Evolutionary conservation across 2,888 invertebrate species (phyloP).

Genomic region (Papilio elwesi): DNA sequence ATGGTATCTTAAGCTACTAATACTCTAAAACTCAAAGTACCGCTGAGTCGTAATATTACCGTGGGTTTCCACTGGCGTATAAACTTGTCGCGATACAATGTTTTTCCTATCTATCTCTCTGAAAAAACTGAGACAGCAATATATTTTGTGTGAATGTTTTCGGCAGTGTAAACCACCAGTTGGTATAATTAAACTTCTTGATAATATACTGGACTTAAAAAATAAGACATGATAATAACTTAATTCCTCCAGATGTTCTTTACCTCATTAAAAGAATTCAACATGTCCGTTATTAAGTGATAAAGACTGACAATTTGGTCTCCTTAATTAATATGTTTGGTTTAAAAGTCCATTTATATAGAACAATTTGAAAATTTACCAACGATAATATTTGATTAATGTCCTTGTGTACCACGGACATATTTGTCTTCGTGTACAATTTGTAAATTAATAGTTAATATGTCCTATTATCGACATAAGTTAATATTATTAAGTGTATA

Average conservation of each 20-base stretch:
- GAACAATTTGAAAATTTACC: not conserved
- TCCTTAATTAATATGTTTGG: not conserved
- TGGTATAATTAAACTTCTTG: not conserved
- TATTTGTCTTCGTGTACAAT: slow-evolving; percentile 24
- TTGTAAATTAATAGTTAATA: slow-evolving; percentile 20
- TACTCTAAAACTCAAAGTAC: not conserved
- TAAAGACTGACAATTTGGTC: not conserved
- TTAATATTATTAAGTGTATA: slow-evolving; percentile 29
- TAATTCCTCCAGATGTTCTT: not conserved
- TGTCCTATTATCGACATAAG: slow-evolving; percentile 12
- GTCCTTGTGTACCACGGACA: not conserved
- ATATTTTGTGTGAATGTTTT: too few species aligned
- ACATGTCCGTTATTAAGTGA: not conserved
- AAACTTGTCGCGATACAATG: too few species aligned
- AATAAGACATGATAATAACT: not conserved
- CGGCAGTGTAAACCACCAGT: too few species aligned
- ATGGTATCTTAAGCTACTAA: too few species aligned
- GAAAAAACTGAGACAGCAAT: too few species aligned
- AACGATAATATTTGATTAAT: slow-evolving; percentile 1
- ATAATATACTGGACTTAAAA: not conserved
- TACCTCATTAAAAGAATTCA: not conserved
- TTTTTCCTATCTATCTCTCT: too few species aligned
- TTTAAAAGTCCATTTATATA: not conserved
- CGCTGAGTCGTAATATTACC: too few species aligned
- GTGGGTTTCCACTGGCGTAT: too few species aligned